phyloP scores from a whole-genome alignment of 2,113 vertebrate genomes.

The Prochilodus magdalenae region DNA sequence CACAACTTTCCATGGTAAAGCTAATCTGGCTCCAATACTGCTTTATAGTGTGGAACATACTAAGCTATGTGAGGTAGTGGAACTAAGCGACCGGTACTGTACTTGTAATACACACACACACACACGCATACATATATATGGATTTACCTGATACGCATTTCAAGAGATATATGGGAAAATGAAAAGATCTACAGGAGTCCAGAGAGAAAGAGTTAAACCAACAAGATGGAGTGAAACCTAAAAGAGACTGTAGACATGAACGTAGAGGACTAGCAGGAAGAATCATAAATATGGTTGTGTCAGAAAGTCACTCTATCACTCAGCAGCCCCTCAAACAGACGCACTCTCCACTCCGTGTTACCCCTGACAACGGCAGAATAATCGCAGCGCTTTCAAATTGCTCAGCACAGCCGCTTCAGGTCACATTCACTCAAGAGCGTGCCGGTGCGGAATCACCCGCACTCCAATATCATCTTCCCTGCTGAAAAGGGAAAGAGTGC shows the following conservation, averaged over 20 bases:
- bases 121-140: too few relatives aligned
- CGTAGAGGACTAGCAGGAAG: not conserved
- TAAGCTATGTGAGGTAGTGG: too few relatives aligned
- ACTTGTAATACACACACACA: too few relatives aligned
- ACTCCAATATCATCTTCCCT: conserved; percentile 18
- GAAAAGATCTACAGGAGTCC: not conserved
- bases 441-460: conserved; percentile 1
- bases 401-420: conserved; percentile 41
- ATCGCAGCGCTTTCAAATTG: conserved; percentile 11
- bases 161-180: too few relatives aligned
- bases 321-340: not conserved
- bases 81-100: too few relatives aligned
- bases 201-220: too few relatives aligned
- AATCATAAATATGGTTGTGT: not conserved
- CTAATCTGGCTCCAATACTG: too few relatives aligned
- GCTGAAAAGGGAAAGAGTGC: conserved; percentile 11
- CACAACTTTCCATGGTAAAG: too few relatives aligned
- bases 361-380: conserved; percentile 15
- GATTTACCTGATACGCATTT: too few relatives aligned
- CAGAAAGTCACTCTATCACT: not conserved
- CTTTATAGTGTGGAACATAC: too few relatives aligned
- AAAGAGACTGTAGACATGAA: too few relatives aligned
- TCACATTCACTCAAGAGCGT: conserved; percentile 56
- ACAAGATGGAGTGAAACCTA: too few relatives aligned
- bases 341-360: conserved; percentile 7